phyloP scores from a whole-genome alignment of 2,888 invertebrate genomes.

The Ferdinandea cuprea region DNA sequence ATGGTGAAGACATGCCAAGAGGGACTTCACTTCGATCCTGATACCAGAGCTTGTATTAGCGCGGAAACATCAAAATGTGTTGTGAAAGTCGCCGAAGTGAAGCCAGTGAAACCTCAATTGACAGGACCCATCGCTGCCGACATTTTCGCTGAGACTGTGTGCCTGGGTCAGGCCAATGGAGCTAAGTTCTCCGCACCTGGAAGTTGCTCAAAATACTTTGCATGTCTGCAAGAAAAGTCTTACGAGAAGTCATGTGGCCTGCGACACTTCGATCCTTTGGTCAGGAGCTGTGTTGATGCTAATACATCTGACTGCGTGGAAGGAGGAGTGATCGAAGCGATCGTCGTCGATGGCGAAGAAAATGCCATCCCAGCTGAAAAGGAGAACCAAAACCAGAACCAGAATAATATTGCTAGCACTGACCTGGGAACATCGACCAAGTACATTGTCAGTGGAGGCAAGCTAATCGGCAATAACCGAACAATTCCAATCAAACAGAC shows the following conservation, averaged over 20 bases:
- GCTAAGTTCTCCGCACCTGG: conserved; percentile 39
- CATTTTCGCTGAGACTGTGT: conserved; percentile 15
- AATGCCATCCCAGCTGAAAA: not conserved
- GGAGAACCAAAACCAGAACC: too few relatives aligned
- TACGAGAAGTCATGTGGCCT: conserved; percentile 46
- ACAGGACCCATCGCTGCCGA: not conserved
- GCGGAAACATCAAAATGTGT: conserved; percentile 20
- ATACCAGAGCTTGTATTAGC: conserved; percentile 20
- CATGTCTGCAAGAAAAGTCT: conserved; percentile 32
- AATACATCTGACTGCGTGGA: conserved; percentile 39
- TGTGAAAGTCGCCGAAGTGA: not conserved
- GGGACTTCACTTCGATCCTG: conserved; percentile 22
- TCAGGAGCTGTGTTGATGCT: conserved; percentile 33
- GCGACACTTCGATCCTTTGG: conserved; percentile 44
- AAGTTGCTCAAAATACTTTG: conserved; percentile 55
- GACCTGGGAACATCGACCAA: not conserved
- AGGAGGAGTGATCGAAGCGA: not conserved
- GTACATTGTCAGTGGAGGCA: conserved; percentile 4
- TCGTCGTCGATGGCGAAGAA: not conserved
- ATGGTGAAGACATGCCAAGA: conserved; percentile 11
- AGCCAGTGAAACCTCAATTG: not conserved
- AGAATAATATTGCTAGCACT: not conserved
- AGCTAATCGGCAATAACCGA: conserved; percentile 21
- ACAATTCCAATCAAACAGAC: conserved; percentile 17
- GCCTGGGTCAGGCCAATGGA: conserved; percentile 42